Conservation (phyloP, 2,113 vertebrate genomes). For the Eretmochelys imbricata region DNA sequence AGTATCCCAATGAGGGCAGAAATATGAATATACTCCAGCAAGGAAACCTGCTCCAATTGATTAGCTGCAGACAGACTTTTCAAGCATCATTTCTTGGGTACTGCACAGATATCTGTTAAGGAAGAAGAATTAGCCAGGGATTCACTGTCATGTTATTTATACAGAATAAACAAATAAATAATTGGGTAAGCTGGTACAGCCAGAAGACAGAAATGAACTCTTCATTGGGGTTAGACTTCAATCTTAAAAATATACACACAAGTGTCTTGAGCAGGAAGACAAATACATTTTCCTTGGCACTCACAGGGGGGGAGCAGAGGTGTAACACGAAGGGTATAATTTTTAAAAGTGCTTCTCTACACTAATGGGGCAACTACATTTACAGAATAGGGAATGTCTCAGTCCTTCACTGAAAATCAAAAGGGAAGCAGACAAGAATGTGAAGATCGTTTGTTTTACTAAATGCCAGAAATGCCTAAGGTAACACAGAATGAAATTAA, state of each 20-base stretch:
- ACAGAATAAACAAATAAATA: not conserved
- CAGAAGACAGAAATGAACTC: not conserved
- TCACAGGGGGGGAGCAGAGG: not conserved
- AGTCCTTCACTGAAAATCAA: conserved; percentile 14
- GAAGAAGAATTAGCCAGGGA: not conserved
- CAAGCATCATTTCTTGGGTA: not conserved
- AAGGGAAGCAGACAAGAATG: conserved; percentile 33
- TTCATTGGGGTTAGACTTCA: not conserved
- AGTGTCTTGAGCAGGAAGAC: conserved; percentile 10
- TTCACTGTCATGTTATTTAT: not conserved
- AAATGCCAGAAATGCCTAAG: conserved; percentile 46
- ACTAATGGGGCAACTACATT: conserved; percentile 10
- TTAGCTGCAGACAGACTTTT: not conserved
- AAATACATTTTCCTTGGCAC: conserved; percentile 13
- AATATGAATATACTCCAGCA: not conserved
- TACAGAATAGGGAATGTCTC: conserved; percentile 33
- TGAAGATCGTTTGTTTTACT: conserved; percentile 48
- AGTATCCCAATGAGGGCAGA: not conserved
- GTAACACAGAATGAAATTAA: conserved; percentile 60
- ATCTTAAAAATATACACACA: not conserved
- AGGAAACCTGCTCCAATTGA: not conserved
- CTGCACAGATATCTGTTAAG: not conserved
- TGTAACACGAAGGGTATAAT: not conserved
- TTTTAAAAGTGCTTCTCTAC: not conserved
- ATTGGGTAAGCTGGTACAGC: not conserved